phyloP scores from a whole-genome alignment of 2,888 invertebrate genomes.

The Sepiola atlantica region DNA sequence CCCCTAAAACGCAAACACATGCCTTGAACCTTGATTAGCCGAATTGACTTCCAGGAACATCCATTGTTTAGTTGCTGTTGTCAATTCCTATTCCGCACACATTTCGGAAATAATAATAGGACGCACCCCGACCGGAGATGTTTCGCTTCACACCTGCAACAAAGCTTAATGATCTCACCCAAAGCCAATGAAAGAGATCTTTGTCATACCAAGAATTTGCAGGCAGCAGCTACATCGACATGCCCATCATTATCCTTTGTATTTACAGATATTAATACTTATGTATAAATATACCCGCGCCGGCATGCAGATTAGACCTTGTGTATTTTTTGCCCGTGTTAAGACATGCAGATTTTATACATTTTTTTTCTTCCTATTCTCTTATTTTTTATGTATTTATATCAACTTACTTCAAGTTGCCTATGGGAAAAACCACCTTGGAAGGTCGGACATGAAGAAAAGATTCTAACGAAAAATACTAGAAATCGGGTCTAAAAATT shows the following conservation, averaged over 20 bases:
- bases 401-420: not conserved
- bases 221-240: too few species aligned
- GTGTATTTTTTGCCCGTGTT: not conserved
- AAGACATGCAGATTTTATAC: not conserved
- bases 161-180: slow-evolving; percentile 22
- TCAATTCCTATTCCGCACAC: not conserved
- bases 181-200: not conserved
- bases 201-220: not conserved
- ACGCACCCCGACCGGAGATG: not conserved
- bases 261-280: not conserved
- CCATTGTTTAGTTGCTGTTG: not conserved
- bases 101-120: not conserved
- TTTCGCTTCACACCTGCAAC: slow-evolving; percentile 1
- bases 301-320: not conserved
- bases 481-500: not conserved
- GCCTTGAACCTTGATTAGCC: not conserved
- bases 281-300: not conserved
- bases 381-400: not conserved
- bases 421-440: not conserved
- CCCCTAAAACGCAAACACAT: not conserved
- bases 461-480: not conserved
- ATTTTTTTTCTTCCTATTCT: not conserved
- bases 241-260: not conserved
- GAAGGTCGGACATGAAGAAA: not conserved
- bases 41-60: not conserved